A percentile compares a stretch with the other conserved stretches of the same genome.
phyloP scores from a whole-genome alignment of 1,140 invertebrate genomes.

The Drosophila setifemur region DNA sequence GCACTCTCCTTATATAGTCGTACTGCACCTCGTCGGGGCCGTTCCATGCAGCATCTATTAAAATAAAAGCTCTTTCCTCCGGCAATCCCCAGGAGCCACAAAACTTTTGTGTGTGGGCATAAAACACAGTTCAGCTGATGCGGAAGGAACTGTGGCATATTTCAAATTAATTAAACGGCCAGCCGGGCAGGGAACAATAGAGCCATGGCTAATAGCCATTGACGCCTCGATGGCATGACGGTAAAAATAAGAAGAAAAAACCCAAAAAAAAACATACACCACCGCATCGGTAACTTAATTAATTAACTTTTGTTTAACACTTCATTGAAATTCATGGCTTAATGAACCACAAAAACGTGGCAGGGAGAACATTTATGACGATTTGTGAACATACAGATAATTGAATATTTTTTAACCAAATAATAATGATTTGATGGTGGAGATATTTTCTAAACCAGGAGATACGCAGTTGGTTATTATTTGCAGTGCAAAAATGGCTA shows the following conservation, averaged over 20 bases:
- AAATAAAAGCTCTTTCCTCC: constrained; percentile 56
- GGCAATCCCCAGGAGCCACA: constrained; percentile 24
- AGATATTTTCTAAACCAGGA: too few species aligned
- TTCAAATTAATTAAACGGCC: constrained; percentile 44
- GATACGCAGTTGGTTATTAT: too few species aligned
- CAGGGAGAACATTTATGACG: not conserved
- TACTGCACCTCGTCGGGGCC: constrained; percentile 16
- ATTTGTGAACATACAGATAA: too few species aligned
- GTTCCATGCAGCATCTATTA: constrained; percentile 31
- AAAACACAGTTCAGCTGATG: constrained; percentile 32
- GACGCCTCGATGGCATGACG: constrained; percentile 2
- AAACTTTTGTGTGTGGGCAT: constrained; percentile 37
- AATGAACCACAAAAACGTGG: not conserved
- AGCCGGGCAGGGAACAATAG: not conserved
- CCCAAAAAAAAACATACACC: not conserved
- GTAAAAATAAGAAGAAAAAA: not conserved
- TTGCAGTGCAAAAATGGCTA: constrained; percentile 5
- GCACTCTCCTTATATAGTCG: not conserved
- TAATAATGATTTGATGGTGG: too few species aligned
- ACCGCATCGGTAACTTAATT: not conserved
- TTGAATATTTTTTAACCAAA: too few species aligned
- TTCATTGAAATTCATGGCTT: constrained; percentile 1
- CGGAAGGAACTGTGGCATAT: constrained; percentile 26
- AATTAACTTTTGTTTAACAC: constrained; percentile 33
- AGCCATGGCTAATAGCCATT: constrained; percentile 15